Conservation (phyloP, 2,888 invertebrate genomes). For the Lamellibrachia columna region DNA sequence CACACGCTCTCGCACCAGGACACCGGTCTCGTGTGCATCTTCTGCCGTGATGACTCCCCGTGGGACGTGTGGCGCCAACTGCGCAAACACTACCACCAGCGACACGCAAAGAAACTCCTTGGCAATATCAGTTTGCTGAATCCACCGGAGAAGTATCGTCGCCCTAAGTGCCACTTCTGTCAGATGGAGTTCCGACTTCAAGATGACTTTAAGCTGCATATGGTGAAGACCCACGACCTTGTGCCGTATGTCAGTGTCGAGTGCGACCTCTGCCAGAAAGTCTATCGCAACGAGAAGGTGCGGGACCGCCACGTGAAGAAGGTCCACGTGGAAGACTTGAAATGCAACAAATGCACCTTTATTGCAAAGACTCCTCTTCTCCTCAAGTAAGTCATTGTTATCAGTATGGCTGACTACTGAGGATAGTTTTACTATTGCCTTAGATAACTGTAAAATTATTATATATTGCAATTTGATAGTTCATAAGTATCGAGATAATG, state of each 20-base stretch:
- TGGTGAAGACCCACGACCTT: slow-evolving; percentile 36
- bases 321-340: slow-evolving; percentile 38
- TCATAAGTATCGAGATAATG: no score
- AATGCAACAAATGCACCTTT: slow-evolving; percentile 41
- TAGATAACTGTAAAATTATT: background rate
- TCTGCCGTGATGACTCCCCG: slow-evolving; percentile 36
- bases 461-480: no score
- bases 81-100: slow-evolving; percentile 42
- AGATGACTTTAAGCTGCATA: slow-evolving; percentile 35
- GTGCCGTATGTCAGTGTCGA: slow-evolving; percentile 34
- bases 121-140: background rate
- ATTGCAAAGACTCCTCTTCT: slow-evolving; percentile 35
- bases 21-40: slow-evolving; percentile 36
- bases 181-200: slow-evolving; percentile 30
- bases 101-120: slow-evolving; percentile 32
- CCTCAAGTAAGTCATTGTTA: slow-evolving; percentile 36
- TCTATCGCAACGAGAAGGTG: slow-evolving; percentile 35
- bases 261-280: slow-evolving; percentile 37
- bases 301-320: slow-evolving; percentile 41
- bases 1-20: slow-evolving; percentile 43
- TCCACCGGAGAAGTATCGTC: slow-evolving; percentile 18
- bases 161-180: slow-evolving; percentile 35
- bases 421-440: background rate
- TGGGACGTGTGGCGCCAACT: slow-evolving; percentile 40
- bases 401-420: background rate